These are phyloP conservation scores for Nibea albiflora DNA, from an alignment of 2,113 vertebrate genomes.

Conservation along the genomic window DNA sequence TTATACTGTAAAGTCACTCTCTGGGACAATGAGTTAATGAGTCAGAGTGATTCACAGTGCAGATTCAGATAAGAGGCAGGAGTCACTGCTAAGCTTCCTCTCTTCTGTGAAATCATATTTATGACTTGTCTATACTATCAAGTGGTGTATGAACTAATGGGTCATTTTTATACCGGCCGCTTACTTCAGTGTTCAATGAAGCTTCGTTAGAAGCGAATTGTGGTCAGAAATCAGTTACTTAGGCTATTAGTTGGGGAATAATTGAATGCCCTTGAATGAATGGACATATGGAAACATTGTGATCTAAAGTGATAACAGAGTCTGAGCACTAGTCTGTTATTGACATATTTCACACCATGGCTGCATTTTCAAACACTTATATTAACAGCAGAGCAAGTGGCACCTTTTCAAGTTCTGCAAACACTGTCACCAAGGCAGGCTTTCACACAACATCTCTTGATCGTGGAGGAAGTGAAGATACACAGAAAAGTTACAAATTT, in stretches of 20 bases:
- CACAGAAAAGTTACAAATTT: no score
- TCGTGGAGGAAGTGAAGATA: background rate
- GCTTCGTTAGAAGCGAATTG: background rate
- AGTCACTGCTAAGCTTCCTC: background rate
- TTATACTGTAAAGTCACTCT: constrained; percentile 39
- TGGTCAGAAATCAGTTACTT: background rate
- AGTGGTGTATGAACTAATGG: background rate
- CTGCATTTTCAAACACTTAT: background rate
- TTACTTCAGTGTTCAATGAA: background rate
- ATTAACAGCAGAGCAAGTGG: background rate
- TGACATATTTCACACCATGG: background rate
- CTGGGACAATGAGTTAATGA: constrained; percentile 5
- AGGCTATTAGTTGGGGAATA: background rate
- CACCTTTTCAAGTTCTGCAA: background rate
- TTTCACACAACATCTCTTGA: background rate
- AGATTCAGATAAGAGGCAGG: background rate
- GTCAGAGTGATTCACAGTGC: background rate
- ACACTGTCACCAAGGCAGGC: background rate
- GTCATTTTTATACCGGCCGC: background rate
- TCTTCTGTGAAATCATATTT: background rate
- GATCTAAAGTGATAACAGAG: background rate
- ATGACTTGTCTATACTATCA: background rate
- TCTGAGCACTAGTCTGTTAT: background rate
- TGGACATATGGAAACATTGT: background rate
- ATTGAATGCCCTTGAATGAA: background rate